A percentile compares a stretch with the other conserved stretches of the same genome.
phyloP scores from a whole-genome alignment of 2,888 invertebrate species.

The Priapulus caudatus region DNA sequence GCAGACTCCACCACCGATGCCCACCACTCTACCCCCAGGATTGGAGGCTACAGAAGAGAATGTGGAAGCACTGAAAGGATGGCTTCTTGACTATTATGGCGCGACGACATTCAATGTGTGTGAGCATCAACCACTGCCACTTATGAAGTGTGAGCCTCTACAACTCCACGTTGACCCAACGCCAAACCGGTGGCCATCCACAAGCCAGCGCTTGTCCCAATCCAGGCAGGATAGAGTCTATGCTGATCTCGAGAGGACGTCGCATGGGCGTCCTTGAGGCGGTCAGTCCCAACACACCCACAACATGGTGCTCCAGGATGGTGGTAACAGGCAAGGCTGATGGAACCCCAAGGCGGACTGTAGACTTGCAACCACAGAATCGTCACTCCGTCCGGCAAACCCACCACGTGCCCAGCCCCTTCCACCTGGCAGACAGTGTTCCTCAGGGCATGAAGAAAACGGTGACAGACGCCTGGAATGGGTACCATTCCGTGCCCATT shows the following conservation, averaged over 20 bases:
- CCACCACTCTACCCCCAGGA: conserved; percentile 14
- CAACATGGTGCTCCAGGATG: too few relatives aligned
- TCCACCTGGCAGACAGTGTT: conserved; percentile 17
- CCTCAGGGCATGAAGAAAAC: conserved; percentile 18
- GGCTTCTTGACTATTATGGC: conserved; percentile 12
- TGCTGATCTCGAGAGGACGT: too few relatives aligned
- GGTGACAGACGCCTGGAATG: conserved; percentile 16
- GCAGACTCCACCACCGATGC: conserved; percentile 13
- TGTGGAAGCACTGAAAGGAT: conserved; percentile 8
- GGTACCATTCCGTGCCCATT: conserved; percentile 16
- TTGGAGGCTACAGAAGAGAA: conserved; percentile 14
- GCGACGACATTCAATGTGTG: conserved; percentile 19
- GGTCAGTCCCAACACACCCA: too few relatives aligned
- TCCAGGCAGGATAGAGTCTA: too few relatives aligned
- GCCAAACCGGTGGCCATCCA: too few relatives aligned
- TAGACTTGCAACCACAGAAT: conserved; percentile 25
- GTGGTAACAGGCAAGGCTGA: too few relatives aligned
- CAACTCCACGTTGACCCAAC: too few relatives aligned
- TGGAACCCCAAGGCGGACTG: conserved; percentile 22
- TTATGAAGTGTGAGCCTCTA: conserved; percentile 21
- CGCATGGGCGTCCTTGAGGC: too few relatives aligned
- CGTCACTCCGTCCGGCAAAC: conserved; percentile 21
- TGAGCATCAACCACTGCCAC: conserved; percentile 14
- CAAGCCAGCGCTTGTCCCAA: too few relatives aligned
- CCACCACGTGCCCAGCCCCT: conserved; percentile 21